Conservation (phyloP, 2,888 invertebrate genomes). For the Salticus scenicus region DNA sequence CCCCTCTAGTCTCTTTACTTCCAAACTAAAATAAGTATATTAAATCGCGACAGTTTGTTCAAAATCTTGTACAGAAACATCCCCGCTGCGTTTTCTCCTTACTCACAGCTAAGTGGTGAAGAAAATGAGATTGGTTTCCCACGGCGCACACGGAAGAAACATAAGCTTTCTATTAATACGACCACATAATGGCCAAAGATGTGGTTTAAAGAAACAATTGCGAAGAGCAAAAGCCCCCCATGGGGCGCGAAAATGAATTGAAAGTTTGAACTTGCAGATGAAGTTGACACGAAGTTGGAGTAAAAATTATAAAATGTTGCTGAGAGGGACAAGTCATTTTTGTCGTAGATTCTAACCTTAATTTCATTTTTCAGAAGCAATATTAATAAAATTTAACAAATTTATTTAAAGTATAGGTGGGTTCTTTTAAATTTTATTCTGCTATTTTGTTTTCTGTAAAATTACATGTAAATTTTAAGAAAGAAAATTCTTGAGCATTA, state of each 20-base stretch:
- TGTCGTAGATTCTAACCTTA: too few relatives aligned
- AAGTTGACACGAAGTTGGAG: not conserved
- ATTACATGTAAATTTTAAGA: too few relatives aligned
- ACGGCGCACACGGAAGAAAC: not conserved
- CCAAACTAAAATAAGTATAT: not conserved
- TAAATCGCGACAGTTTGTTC: not conserved
- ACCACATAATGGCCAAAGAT: slow-evolving; percentile 59
- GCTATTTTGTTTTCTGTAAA: too few relatives aligned
- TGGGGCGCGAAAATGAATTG: slow-evolving; percentile 20
- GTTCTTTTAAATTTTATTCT: too few relatives aligned
- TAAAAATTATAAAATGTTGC: not conserved
- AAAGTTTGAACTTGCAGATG: not conserved
- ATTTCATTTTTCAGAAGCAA: too few relatives aligned
- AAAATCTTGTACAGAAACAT: not conserved
- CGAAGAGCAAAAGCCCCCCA: slow-evolving; percentile 15
- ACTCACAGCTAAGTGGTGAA: not conserved
- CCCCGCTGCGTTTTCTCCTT: slow-evolving; percentile 6
- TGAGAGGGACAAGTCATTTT: too few relatives aligned
- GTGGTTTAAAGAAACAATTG: slow-evolving; percentile 44
- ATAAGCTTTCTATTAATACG: slow-evolving; percentile 47
- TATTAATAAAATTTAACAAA: too few relatives aligned
- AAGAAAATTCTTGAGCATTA: too few relatives aligned
- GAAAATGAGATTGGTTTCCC: slow-evolving; percentile 49
- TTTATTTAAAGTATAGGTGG: too few relatives aligned
- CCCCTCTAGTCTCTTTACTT: not conserved